phyloP scores from a whole-genome alignment of 2,888 invertebrate genomes.

The Nephrocerus scutellatus region DNA sequence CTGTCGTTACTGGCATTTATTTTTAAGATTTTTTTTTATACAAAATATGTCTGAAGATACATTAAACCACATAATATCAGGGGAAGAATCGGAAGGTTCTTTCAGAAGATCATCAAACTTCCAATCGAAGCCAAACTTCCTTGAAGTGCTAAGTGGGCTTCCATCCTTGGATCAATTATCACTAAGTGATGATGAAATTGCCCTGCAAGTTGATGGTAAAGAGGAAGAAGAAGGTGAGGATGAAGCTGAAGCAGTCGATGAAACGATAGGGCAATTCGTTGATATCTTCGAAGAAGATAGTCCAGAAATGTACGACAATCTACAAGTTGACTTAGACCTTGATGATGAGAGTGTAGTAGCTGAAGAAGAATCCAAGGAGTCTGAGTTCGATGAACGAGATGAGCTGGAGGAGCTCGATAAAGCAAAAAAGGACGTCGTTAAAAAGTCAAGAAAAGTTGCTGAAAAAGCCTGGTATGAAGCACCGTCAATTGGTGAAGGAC shows the following conservation, averaged over 20 bases:
- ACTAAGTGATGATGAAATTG: too few species aligned
- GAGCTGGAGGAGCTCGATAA: conserved; percentile 4
- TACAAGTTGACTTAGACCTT: conserved; percentile 1
- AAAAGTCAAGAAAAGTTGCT: too few species aligned
- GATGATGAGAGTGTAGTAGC: background rate
- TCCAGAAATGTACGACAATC: background rate
- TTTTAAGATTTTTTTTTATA: too few species aligned
- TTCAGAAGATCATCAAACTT: too few species aligned
- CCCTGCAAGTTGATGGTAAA: background rate
- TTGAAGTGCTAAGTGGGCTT: conserved; percentile 23
- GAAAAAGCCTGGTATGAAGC: conserved; percentile 7
- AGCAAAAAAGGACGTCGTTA: background rate
- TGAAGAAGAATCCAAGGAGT: conserved; percentile 5
- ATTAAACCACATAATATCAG: too few species aligned
- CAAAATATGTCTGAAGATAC: too few species aligned
- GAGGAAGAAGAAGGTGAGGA: conserved; percentile 1
- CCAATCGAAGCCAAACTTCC: conserved; percentile 20
- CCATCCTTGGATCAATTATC: conserved; percentile 26
- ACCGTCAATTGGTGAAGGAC: too few species aligned
- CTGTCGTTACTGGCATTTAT: too few species aligned
- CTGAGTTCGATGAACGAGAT: conserved; percentile 11
- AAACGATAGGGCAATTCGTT: background rate
- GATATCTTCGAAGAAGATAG: conserved; percentile 5
- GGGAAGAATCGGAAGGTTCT: too few species aligned
- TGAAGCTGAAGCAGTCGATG: background rate